Evolutionary conservation across 2,113 vertebrate genomes (phyloP), one percentile per base, ranked within the genome.

Genomic region (Galbula dea): DNA sequence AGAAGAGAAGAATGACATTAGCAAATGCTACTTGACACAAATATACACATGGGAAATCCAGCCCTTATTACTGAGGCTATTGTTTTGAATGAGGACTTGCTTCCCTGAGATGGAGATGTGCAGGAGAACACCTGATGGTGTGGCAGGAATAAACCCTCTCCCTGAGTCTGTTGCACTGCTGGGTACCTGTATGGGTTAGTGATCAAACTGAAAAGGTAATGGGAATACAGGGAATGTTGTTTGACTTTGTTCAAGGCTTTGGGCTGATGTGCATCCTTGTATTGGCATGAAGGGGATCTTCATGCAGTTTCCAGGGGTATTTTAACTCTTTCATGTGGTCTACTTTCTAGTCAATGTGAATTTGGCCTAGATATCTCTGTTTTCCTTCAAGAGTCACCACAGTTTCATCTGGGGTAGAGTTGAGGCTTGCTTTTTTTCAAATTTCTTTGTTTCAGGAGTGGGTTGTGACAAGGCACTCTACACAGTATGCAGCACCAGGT

Each of bases 281-380:
- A 15, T 4, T 3, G 18, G 24, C 26, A 15, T 0, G 2, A 8
- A 2, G 14, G 19, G 17, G 6, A 6, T 63, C 13, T 58, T 46
- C 7, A 7, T 21, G 24, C 11, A 12, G n/a, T 11, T 32, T 82
- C 67, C 16, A 39, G 43, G 55, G 21, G 29, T 30, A 9, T 39
- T 89, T 63, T 51, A 68, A 14, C 8, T 4, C 20, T 39, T 83
- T 14, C 11, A 21, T 8, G 17, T 8, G 6, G 6, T 29, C 4
- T 49, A 9, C 9, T 51, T 81, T 15, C 14, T 81, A 34, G 9
- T 55, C 27, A n/a, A 12, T 0, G 1, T 15, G 36, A 63, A 22
- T 80, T 29, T 74, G 26, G 20, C 17, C 2, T 32, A n/a, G 20
- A 16, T 19, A 10, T 26, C 18, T 54, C 34, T 87, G 26, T 43